phyloP scores from a whole-genome alignment of 2,797 vertebrate species.

The Prunella strophiata region DNA sequence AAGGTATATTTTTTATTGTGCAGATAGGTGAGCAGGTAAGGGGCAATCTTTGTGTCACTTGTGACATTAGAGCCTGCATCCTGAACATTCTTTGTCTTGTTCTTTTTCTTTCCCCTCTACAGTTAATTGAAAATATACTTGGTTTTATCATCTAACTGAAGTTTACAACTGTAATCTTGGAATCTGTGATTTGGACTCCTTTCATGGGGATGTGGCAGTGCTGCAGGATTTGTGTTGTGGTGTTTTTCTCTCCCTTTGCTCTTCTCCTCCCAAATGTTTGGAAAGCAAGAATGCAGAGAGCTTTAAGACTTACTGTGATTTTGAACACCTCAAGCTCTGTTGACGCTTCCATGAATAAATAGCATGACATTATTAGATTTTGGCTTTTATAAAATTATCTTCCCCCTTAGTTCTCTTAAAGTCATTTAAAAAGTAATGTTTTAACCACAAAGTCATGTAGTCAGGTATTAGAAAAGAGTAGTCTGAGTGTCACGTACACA shows the following conservation, averaged over 20 bases:
- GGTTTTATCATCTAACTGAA: neutral
- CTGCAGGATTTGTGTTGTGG: neutral
- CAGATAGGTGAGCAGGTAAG: neutral
- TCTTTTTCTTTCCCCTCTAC: neutral
- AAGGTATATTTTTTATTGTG: neutral
- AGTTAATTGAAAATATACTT: neutral
- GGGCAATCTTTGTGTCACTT: neutral
- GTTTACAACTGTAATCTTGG: neutral
- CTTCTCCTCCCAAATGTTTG: neutral
- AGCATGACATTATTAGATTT: neutral
- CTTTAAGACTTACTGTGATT: neutral
- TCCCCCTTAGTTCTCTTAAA: neutral
- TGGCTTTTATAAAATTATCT: neutral
- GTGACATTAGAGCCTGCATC: neutral
- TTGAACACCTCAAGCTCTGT: neutral
- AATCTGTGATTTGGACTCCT: neutral
- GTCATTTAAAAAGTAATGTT: neutral
- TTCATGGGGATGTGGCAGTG: neutral
- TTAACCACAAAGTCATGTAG: neutral
- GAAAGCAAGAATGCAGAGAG: neutral
- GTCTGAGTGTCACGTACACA: neutral
- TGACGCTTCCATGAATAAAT: neutral
- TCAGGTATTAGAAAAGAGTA: neutral
- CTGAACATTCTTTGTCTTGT: neutral
- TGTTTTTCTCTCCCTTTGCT: neutral